phyloP scores from a whole-genome alignment of 2,113 vertebrate species.

The Sorex fumeus region DNA sequence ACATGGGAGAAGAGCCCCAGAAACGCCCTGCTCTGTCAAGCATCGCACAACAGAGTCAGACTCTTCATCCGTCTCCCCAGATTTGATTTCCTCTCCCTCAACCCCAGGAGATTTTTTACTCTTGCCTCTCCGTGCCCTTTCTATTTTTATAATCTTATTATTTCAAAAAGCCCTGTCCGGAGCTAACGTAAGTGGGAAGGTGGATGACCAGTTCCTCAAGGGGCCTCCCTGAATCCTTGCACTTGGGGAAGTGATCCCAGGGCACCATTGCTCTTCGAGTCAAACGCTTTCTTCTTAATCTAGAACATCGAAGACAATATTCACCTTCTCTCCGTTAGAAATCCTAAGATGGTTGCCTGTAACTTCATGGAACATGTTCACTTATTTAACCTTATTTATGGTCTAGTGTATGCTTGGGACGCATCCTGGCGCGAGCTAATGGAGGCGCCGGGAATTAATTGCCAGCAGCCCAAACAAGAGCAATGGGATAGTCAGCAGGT shows the following conservation, averaged over 20 bases:
- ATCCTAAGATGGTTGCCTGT: constrained; percentile 11
- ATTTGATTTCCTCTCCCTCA: too few relatives aligned
- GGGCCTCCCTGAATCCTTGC: constrained; percentile 33
- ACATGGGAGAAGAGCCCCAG: not conserved
- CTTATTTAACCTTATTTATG: not conserved
- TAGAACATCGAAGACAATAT: not conserved
- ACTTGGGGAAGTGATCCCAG: not conserved
- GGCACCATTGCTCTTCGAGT: not conserved
- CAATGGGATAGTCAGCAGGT: not conserved
- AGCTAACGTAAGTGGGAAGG: constrained; percentile 35
- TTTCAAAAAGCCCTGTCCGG: not conserved
- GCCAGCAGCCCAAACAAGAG: not conserved
- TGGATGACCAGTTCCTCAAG: not conserved
- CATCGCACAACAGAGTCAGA: not conserved
- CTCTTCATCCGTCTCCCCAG: too few relatives aligned
- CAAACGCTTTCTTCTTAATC: constrained; percentile 43
- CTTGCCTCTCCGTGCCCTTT: not conserved
- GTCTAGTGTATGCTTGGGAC: not conserved
- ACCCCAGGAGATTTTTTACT: not conserved
- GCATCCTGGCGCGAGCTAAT: not conserved
- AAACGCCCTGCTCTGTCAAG: not conserved
- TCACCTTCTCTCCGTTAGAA: constrained; percentile 12
- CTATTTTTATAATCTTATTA: constrained; percentile 30
- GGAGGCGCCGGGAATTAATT: constrained; percentile 10
- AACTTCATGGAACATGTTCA: not conserved